Conservation (phyloP, 2,888 invertebrate species). For the Drosophila putrida region DNA sequence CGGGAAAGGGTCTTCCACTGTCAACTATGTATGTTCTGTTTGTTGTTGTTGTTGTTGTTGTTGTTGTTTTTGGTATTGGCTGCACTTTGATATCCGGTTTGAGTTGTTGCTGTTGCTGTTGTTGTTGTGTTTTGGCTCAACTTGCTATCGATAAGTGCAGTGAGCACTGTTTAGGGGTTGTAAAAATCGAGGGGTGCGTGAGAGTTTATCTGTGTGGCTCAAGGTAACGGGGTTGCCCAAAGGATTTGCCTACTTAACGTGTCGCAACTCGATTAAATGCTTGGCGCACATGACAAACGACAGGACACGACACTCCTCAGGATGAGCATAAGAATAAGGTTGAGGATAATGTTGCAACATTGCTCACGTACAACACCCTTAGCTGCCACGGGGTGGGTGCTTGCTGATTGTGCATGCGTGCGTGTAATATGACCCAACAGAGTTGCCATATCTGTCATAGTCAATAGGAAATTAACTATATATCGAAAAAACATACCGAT, state of each 20-base stretch:
- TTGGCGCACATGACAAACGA: constrained; percentile 21
- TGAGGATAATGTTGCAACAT: constrained; percentile 17
- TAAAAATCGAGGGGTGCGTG: constrained; percentile 23
- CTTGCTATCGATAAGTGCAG: constrained; percentile 55
- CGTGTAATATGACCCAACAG: constrained; percentile 2
- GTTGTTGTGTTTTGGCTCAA: constrained; percentile 12
- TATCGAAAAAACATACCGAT: too few species aligned
- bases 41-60: neutral
- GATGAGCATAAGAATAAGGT: neutral
- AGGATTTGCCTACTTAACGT: constrained; percentile 45
- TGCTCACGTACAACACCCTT: constrained; percentile 32
- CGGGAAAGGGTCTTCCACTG: neutral
- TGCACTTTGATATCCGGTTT: constrained; percentile 32
- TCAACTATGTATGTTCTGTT: too few species aligned
- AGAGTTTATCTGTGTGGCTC: neutral
- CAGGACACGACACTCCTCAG: constrained; percentile 9
- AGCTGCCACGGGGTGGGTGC: constrained; percentile 19
- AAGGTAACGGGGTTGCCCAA: constrained; percentile 9
- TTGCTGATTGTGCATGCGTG: constrained; percentile 11
- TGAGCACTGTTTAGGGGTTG: constrained; percentile 44
- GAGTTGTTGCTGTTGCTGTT: constrained; percentile 1
- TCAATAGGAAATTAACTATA: neutral
- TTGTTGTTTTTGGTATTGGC: neutral
- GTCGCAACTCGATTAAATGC: constrained; percentile 53
- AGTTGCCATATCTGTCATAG: constrained; percentile 26